Percentiles rank a stretch among this genome's conserved stretches.
phyloP scores from a whole-genome alignment of 2,113 vertebrate species.

The Coracopsis vasa region DNA sequence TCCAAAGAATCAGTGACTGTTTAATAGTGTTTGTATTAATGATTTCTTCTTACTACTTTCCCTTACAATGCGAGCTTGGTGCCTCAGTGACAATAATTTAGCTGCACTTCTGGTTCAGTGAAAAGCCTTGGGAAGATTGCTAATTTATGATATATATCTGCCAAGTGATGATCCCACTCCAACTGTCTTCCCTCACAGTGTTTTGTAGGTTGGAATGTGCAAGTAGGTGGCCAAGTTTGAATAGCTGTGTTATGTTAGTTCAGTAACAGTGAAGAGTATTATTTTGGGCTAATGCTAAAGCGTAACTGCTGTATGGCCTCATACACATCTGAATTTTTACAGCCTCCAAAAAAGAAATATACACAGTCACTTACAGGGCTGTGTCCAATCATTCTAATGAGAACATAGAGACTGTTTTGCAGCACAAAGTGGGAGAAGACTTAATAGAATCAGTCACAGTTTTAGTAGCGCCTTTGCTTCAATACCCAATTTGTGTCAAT shows the following conservation, averaged over 20 bases:
- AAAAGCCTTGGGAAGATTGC: background rate
- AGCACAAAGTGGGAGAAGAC: background rate
- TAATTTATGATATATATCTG: background rate
- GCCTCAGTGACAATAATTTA: background rate
- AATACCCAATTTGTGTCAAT: background rate
- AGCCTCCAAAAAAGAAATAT: background rate
- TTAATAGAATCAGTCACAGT: background rate
- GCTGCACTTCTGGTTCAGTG: background rate
- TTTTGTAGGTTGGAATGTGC: background rate
- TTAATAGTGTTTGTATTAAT: background rate
- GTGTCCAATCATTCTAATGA: background rate
- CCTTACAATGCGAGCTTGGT: background rate
- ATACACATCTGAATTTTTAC: background rate
- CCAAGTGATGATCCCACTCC: background rate
- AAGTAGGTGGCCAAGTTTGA: background rate
- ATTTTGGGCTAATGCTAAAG: background rate
- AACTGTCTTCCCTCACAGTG: background rate
- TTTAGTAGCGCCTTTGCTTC: background rate
- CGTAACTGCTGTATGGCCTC: background rate
- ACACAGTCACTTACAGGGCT: background rate
- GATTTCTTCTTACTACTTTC: background rate
- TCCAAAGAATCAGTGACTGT: background rate
- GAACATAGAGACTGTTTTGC: background rate
- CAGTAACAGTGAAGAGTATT: background rate
- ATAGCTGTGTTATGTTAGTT: background rate